These are phyloP conservation scores for Elymnias hypermnestra DNA, from an alignment of 1,140 invertebrate species.

Conservation along the genomic window DNA sequence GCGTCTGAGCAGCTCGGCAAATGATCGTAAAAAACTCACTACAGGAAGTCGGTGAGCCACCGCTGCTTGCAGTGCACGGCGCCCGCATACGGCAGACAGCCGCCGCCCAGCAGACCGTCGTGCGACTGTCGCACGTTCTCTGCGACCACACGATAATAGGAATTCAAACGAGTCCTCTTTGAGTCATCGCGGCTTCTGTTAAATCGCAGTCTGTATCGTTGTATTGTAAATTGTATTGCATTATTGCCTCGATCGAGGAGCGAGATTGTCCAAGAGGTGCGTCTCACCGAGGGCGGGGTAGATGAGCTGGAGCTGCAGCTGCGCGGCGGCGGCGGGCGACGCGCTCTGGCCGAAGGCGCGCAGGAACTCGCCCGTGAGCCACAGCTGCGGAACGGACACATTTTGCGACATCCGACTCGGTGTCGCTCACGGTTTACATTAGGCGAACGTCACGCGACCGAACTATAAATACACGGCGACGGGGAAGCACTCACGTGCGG, in stretches of 20 bases:
- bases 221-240: no score
- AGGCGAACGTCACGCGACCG: no score
- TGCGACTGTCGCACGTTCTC: conserved; percentile 89
- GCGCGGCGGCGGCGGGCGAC: conserved; percentile 39
- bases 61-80: conserved; percentile 88
- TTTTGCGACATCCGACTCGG: no score
- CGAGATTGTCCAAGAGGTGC: not conserved
- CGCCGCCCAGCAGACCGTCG: conserved; percentile 89
- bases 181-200: no score
- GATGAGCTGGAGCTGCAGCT: conserved; percentile 72
- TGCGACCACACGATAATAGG: conserved; percentile 57
- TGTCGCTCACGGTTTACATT: no score
- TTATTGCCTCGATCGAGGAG: not conserved
- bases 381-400: conserved; percentile 32
- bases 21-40: no score
- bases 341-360: conserved; percentile 57
- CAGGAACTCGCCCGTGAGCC: conserved; percentile 69
- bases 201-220: no score
- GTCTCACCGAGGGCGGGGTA: conserved; percentile 69
- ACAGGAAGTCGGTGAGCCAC: conserved; percentile 87
- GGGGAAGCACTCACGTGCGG: conserved; percentile 42
- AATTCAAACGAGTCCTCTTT: no score
- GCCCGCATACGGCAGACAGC: conserved; percentile 92
- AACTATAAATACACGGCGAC: not conserved
- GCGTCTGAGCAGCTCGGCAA: no score